Conservation (phyloP, 2,888 invertebrate genomes). For the Dasysyrphus tricinctus region DNA sequence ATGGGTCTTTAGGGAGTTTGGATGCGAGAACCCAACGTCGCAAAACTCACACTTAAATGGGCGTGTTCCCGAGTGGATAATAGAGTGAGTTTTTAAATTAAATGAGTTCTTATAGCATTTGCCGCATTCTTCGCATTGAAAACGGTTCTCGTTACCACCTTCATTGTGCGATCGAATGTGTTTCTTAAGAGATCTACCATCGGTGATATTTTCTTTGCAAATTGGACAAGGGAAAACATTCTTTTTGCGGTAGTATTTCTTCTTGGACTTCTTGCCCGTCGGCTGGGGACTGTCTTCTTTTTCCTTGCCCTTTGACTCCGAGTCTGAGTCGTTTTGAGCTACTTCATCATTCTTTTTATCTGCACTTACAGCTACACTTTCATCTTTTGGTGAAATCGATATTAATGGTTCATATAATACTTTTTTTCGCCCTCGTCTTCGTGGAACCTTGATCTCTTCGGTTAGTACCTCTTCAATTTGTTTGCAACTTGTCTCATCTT, state of each 20-base stretch:
- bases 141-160: slow-evolving; percentile 51
- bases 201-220: slow-evolving; percentile 50
- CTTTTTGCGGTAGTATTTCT: slow-evolving; percentile 53
- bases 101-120: slow-evolving; percentile 65
- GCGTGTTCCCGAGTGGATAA: slow-evolving; percentile 63
- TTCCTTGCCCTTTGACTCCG: slow-evolving; percentile 1
- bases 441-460: slow-evolving; percentile 9
- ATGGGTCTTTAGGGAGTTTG: slow-evolving; percentile 62
- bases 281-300: slow-evolving; percentile 10
- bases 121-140: slow-evolving; percentile 68
- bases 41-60: slow-evolving; percentile 65
- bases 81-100: slow-evolving; percentile 53
- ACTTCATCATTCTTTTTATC: slow-evolving; percentile 15
- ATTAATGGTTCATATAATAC: slow-evolving; percentile 25
- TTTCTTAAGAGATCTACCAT: slow-evolving; percentile 56
- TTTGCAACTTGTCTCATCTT: neutral
- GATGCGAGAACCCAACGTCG: slow-evolving; percentile 63
- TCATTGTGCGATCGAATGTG: slow-evolving; percentile 61
- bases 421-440: slow-evolving; percentile 28
- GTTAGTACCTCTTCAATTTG: slow-evolving; percentile 17
- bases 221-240: slow-evolving; percentile 44
- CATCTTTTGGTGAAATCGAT: neutral
- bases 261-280: neutral
- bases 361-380: neutral
- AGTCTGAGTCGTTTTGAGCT: neutral